Conservation (phyloP, 2,113 vertebrate genomes). For the Equus przewalskii region DNA sequence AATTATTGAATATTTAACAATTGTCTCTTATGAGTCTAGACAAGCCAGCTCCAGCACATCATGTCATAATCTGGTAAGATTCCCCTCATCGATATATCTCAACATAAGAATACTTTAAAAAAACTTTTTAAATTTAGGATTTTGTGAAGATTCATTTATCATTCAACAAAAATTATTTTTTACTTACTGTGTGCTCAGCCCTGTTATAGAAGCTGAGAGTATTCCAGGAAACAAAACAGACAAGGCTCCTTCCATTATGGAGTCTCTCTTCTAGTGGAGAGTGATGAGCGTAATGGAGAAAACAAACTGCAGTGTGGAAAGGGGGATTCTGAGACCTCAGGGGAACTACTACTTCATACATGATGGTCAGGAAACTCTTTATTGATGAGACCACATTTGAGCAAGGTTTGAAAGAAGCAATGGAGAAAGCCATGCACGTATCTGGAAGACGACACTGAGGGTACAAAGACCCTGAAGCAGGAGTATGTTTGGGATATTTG, state of each 20-base stretch:
- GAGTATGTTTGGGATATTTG: background rate
- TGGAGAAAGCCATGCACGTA: background rate
- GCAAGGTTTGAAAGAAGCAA: background rate
- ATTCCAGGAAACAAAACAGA: background rate
- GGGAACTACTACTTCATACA: background rate
- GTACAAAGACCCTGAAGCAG: background rate
- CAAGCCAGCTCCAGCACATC: background rate
- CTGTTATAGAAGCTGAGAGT: background rate
- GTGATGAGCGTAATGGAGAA: background rate
- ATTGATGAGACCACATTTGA: background rate
- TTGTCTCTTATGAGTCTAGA: background rate
- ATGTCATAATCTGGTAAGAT: background rate
- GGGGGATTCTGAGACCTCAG: background rate
- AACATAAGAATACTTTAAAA: background rate
- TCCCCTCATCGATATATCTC: background rate
- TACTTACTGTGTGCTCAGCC: background rate
- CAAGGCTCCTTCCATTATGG: fast-evolving
- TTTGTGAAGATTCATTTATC: background rate
- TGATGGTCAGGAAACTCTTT: background rate
- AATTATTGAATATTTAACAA: background rate
- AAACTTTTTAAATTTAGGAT: background rate
- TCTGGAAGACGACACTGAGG: background rate
- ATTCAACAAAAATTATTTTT: background rate
- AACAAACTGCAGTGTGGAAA: background rate
- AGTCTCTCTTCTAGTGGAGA: background rate